Percentiles rank a stretch among this genome's conserved stretches.
These are phyloP conservation scores for Eupithecia subfuscata DNA, from an alignment of 2,888 invertebrate species.

Conservation along the genomic window DNA sequence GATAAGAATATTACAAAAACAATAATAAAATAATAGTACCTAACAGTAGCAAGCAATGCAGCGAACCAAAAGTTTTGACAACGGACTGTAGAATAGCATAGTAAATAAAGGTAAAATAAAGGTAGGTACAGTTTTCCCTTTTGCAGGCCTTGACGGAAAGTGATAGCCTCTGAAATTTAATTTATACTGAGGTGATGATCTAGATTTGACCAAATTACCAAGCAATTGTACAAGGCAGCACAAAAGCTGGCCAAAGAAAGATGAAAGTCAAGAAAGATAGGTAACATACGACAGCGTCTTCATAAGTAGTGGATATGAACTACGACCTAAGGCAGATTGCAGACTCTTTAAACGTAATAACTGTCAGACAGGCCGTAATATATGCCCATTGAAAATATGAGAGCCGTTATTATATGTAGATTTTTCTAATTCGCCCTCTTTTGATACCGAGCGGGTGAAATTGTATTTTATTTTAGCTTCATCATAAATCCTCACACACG, in stretches of 20 bases:
- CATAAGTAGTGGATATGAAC: constrained; percentile 1
- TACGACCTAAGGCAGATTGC: constrained; percentile 43
- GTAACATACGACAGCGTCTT: neutral
- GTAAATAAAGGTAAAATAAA: too few relatives aligned
- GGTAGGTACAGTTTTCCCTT: too few relatives aligned
- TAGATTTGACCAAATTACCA: neutral
- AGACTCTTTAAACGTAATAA: constrained; percentile 61
- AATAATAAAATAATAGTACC: too few relatives aligned
- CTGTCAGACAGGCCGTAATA: constrained; percentile 61
- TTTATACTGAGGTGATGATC: neutral
- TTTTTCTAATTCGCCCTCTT: constrained; percentile 72
- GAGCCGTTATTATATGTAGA: constrained; percentile 68
- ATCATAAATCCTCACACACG: constrained; percentile 73
- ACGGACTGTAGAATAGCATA: neutral
- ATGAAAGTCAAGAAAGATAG: neutral
- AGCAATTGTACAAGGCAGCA: neutral
- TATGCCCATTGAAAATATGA: constrained; percentile 64
- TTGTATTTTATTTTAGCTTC: constrained; percentile 79
- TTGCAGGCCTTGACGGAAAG: too few relatives aligned
- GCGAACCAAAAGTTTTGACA: neutral
- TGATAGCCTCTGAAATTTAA: too few relatives aligned
- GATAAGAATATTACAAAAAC: too few relatives aligned
- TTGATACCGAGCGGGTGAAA: constrained; percentile 67
- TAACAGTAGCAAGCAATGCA: too few relatives aligned
- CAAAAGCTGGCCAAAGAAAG: neutral